Base-by-base conservation (phyloP, 1,140 invertebrate genomes). In the Ephestia elutella region DNA sequence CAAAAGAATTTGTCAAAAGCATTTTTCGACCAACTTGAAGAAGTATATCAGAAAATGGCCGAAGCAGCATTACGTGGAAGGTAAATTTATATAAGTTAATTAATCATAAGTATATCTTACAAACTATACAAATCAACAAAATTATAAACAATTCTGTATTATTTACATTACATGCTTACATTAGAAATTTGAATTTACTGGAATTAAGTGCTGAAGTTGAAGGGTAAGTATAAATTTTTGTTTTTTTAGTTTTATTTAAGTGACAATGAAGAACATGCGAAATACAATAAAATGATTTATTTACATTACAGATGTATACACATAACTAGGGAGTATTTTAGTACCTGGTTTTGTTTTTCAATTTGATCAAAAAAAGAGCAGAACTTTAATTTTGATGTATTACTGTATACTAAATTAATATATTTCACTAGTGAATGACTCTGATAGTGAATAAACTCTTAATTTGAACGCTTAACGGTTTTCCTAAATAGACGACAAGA, bases 1-100 rank as follows among this genome's bases (percentile, higher is more conserved):
- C 91, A 94, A 66, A 90, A 91, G 59, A 90, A 90, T 69, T 81
- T 94, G 15, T 88, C 89, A 0, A 80, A 88, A n/a, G 86, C 91
- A 10, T 93, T 93, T 75, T 76, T 87, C 28, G 73, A 90, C 15
- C 89, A 91, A 56, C 83, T 92, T 30, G 75, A 85, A 28, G 82
- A 90, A 59, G 90, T 93, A 11, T 81, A 91, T 53, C 82, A 89
- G 48, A 89, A 91, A 63, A 85, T 92, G 65, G 75, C 82, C 19
- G 91, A 93, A 70, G 89, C 89, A 49, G 78, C 81, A 50, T 63
- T 86, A 56, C 86, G 83, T 74, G 89, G 82, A 76, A 90, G 85
- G 91, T 92, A 82, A 70, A 49, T 61, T 32, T 17, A 11, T 15
- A 56, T 4, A 32, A 5, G 11, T 38, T 13, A 7, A 11, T 38